phyloP scores from a whole-genome alignment of 2,888 invertebrate genomes.

The Mythimna ferrago region DNA sequence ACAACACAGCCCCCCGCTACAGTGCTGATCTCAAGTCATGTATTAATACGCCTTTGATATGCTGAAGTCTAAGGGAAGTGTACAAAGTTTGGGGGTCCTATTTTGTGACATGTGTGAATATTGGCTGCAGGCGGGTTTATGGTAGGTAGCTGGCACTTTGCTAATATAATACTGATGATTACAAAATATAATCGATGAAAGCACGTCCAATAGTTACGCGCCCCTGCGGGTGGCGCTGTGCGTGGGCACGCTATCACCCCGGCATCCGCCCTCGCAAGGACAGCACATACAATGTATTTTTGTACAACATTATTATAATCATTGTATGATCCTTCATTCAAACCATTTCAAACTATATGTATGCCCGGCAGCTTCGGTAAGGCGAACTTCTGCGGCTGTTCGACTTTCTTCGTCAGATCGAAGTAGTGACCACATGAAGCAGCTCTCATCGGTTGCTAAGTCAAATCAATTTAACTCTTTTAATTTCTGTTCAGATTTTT shows the following conservation, averaged over 20 bases:
- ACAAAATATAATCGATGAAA: not conserved
- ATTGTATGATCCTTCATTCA: conserved; percentile 11
- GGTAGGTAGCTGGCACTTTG: too few species aligned
- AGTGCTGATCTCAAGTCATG: too few species aligned
- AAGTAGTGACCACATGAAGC: too few species aligned
- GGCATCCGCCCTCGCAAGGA: conserved; percentile 80
- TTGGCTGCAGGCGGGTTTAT: not conserved
- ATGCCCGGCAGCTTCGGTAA: not conserved
- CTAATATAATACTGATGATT: not conserved
- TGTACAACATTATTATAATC: conserved; percentile 35
- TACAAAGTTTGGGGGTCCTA: too few species aligned
- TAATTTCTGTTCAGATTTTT: too few species aligned
- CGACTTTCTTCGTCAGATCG: not conserved
- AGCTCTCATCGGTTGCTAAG: too few species aligned
- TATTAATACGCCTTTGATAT: too few species aligned
- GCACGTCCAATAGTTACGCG: conserved; percentile 18
- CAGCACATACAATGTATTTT: conserved; percentile 60
- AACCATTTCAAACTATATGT: not conserved
- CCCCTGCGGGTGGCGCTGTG: conserved; percentile 55
- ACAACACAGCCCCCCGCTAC: too few species aligned
- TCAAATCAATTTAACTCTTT: too few species aligned
- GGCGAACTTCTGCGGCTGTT: not conserved
- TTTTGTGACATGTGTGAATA: too few species aligned
- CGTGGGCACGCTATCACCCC: conserved; percentile 77
- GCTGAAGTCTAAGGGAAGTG: too few species aligned